These are phyloP conservation scores for Cydia strobilella DNA, from an alignment of 1,140 invertebrate genomes.

Conservation along the genomic window DNA sequence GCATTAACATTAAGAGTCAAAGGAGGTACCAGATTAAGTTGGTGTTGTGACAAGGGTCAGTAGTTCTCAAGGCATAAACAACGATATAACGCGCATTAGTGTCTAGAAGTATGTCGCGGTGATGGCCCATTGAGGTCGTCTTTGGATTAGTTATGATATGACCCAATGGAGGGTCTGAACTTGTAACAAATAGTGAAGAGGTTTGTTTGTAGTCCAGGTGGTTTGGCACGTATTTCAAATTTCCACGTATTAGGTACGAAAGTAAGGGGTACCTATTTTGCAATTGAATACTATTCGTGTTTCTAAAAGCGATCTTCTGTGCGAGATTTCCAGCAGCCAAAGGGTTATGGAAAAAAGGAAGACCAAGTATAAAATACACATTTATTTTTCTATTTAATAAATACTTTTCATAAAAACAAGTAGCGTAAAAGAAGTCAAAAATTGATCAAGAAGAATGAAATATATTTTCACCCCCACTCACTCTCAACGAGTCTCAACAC, in stretches of 20 bases:
- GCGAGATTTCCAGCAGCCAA: too few relatives aligned
- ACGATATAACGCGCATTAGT: slow-evolving; percentile 27
- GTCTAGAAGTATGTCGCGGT: background rate
- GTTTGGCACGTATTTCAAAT: background rate
- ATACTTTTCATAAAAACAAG: too few relatives aligned
- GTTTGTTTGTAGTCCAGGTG: background rate
- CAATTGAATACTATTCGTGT: too few relatives aligned
- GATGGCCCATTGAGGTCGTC: slow-evolving; percentile 16
- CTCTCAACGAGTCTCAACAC: background rate
- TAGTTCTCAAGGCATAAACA: slow-evolving; percentile 30
- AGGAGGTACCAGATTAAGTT: background rate
- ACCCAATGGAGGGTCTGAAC: slow-evolving; percentile 7
- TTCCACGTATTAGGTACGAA: background rate
- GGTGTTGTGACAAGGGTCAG: slow-evolving; percentile 23
- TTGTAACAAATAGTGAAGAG: slow-evolving; percentile 5
- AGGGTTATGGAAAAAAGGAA: too few relatives aligned
- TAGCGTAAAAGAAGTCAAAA: too few relatives aligned
- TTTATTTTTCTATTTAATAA: too few relatives aligned
- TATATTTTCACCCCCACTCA: background rate
- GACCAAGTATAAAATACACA: too few relatives aligned
- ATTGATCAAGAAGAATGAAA: background rate
- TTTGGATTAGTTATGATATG: slow-evolving; percentile 22
- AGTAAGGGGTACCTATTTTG: too few relatives aligned
- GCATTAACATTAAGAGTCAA: background rate
- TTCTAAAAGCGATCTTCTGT: too few relatives aligned